Base-by-base conservation (phyloP, 2,888 invertebrate genomes). In the Cyclophora albipunctata region DNA sequence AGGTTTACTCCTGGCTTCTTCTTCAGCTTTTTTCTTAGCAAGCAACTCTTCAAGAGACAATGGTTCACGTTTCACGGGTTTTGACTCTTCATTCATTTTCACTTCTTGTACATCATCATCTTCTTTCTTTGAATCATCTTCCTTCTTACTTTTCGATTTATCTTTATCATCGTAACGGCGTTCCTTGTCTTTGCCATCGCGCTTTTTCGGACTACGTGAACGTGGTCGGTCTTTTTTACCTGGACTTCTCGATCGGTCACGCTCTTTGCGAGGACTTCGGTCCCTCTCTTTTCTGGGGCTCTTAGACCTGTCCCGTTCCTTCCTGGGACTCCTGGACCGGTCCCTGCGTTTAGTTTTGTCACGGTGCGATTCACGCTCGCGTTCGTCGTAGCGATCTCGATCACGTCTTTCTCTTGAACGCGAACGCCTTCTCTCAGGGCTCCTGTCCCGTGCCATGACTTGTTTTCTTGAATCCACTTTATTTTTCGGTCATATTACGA, bases 1-100 rank as follows among this genome's bases (percentile, higher is more conserved):
- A 0, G 99, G 99, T 90, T 98, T 99, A 64, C 97, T 96, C 48
- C 96, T 91, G 2, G 96, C 97, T 69, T 95, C 96, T 77, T 98
- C 98, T 73, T 98, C 98, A 0, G 96, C 96, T 73, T 99, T 98
- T 75, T 98, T 98, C 81, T 98, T 98, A 0, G 96, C 95, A 46
- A 99, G 84, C 42, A 99, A 80, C 76, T 99, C 98, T 77, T 99
- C 99, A 50, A 99, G 85, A 3, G 99, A 99, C 7, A 99, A 84
- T 0, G 99, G 99, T 73, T 98, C 98, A 47, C 77, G 89, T 81
- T 73, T 89, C 20, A 71, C 63, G 3, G 67, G 72, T 58, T 80
- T 89, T 3, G 51, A 34, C 7, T 67, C 67, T 35, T 90, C 89
- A 4, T 86, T 84, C 48, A 84, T 81, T 34, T 78, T 75, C 34